Conservation (phyloP, 1,140 invertebrate species). For the Drosophila tani region DNA sequence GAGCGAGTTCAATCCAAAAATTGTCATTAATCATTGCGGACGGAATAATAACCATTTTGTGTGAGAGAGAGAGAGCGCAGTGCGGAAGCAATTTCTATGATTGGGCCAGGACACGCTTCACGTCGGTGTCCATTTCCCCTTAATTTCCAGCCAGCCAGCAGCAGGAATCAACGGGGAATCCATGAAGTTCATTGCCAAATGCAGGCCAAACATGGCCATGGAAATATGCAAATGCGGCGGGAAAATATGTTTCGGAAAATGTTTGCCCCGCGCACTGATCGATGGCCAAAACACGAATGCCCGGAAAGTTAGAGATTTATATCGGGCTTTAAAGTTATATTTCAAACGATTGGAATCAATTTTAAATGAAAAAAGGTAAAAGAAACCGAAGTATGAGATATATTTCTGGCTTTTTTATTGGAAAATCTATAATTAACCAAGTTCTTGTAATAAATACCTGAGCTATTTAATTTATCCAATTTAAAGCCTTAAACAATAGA, state of each 20-base stretch:
- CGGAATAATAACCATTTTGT: constrained; percentile 74
- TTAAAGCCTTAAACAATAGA: not conserved
- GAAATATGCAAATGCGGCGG: constrained; percentile 16
- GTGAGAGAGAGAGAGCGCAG: too few species aligned
- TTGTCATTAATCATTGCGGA: constrained; percentile 78
- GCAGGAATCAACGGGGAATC: constrained; percentile 4
- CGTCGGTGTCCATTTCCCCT: not conserved
- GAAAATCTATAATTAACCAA: too few species aligned
- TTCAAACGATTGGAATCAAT: constrained; percentile 9
- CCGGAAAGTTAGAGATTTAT: constrained; percentile 20
- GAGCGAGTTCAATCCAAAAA: constrained; percentile 62
- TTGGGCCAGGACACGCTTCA: constrained; percentile 41
- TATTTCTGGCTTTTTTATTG: too few species aligned
- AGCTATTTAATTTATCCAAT: not conserved
- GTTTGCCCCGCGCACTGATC: constrained; percentile 14
- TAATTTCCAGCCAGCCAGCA: not conserved
- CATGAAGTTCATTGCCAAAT: constrained; percentile 60
- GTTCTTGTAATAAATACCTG: too few species aligned
- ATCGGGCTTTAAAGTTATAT: not conserved
- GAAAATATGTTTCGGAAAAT: constrained; percentile 9
- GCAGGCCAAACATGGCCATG: constrained; percentile 22
- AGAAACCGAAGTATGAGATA: too few species aligned
- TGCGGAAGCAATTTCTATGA: constrained; percentile 52
- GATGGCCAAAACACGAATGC: constrained; percentile 14
- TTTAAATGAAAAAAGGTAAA: not conserved